phyloP scores from a whole-genome alignment of 2,113 vertebrate genomes.

The Gavialis gangeticus region DNA sequence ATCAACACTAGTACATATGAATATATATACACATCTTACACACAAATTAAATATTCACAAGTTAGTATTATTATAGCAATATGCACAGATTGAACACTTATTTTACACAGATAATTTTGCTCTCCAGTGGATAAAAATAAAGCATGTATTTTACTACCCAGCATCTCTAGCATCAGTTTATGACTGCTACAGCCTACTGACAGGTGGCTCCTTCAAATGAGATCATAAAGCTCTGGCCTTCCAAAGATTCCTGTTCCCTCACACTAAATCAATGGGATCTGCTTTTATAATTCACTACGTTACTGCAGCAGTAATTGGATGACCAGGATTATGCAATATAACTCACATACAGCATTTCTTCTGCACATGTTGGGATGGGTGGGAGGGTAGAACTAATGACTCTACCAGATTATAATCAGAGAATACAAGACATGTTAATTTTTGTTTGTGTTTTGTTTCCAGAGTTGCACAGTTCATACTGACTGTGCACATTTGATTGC shows the following conservation, averaged over 20 bases:
- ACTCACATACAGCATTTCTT: not conserved
- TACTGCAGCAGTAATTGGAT: not conserved
- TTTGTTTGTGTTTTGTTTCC: accelerated
- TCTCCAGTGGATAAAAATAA: not conserved
- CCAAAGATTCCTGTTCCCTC: slow-evolving; percentile 8
- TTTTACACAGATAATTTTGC: not conserved
- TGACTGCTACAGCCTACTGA: not conserved
- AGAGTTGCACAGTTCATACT: no score
- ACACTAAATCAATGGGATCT: not conserved
- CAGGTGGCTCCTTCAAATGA: slow-evolving; percentile 33
- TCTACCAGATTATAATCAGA: not conserved
- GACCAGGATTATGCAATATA: accelerated
- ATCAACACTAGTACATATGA: no score
- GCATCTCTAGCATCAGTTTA: not conserved
- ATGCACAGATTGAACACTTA: not conserved
- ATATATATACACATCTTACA: accelerated
- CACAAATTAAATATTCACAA: not conserved
- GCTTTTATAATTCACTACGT: not conserved
- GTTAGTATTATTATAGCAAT: not conserved
- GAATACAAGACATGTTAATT: not conserved
- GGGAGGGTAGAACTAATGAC: not conserved
- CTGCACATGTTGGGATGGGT: accelerated
- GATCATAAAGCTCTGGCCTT: not conserved
- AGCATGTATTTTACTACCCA: not conserved
- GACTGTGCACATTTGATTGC: not conserved